These are phyloP conservation scores for Oreochromis grahami DNA, from an alignment of 2,797 vertebrate species.

Conservation along the genomic window DNA sequence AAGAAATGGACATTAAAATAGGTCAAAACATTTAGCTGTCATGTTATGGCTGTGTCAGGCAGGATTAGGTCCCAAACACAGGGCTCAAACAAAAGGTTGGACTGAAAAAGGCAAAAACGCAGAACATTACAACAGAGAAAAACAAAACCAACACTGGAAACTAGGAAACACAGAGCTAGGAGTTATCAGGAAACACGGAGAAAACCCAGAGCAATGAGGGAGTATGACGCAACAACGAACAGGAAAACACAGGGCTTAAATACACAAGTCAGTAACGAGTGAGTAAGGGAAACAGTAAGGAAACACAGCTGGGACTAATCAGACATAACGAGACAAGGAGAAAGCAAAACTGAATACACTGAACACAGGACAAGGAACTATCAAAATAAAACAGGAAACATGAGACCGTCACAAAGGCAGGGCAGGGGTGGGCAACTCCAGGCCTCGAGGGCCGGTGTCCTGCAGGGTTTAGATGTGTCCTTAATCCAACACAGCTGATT, in stretches of 20 bases:
- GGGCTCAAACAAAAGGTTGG: not conserved
- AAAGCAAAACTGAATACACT: not conserved
- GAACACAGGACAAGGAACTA: not conserved
- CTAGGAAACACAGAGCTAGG: not conserved
- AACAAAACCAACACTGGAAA: not conserved
- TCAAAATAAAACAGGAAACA: not conserved
- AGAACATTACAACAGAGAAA: not conserved
- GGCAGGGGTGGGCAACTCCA: not conserved
- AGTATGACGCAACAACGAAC: accelerated
- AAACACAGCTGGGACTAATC: not conserved
- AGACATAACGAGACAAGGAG: not conserved
- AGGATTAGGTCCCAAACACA: not conserved
- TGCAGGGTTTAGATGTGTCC: not conserved
- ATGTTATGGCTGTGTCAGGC: accelerated
- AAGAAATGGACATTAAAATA: not conserved
- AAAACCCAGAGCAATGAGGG: not conserved
- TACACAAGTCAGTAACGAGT: accelerated
- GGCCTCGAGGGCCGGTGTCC: not conserved
- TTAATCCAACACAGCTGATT: accelerated
- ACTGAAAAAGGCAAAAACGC: accelerated
- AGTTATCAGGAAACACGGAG: not conserved
- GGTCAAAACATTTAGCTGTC: accelerated
- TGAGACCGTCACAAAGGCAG: not conserved
- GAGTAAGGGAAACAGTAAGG: not conserved
- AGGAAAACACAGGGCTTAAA: not conserved